Base-by-base conservation (phyloP, 2,113 vertebrate genomes). In the Morone chrysops region DNA sequence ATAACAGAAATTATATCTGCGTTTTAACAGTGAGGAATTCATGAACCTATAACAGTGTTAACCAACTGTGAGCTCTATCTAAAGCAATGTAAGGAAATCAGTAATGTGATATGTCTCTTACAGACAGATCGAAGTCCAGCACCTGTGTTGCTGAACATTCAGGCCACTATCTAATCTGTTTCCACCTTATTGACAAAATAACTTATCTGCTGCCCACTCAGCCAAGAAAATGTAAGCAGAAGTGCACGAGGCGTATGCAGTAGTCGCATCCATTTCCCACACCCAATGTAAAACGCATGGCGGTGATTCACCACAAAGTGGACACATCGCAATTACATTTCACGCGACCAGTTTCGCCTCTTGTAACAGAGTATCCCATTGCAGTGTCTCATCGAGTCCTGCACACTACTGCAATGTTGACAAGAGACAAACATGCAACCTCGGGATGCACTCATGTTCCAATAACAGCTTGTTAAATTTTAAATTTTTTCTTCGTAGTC, bases 121-220 rank as follows among this genome's bases (percentile, higher is more conserved):
- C 43, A 70, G 68, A 70, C n/a, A 50, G 53, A 87, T 76, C 73
- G 16, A 80, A 51, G 45, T 84, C 11, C 38, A 36, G 60, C 54
- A 57, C 38, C 20, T 57, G 22, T 61, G 16, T n/a, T 6, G 77
- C 75, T 83, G 63, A 74, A 72, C 70, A 74, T 85, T 78, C 56
- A 88, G 22, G 59, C 61, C 61, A 31, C 22, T 63, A 45, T 78
- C 75, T 68, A 70, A 80, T 83, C 62, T 69, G 40, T 83, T 82
- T 87, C 70, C 65, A 71, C 68, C 70, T 47, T 75, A 71, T 75
- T 81, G 90, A 85, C 75, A 85, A 87, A 89, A 86, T 79, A 88
- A 81, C 79, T 91, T 61, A 83, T 86, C 75, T 8, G 40, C 73
- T 80, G 72, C 76, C 75, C 78, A 78, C 75, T 84, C 76, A 81